Conservation (phyloP, 92 coral and sea anemone genomes). For the Bergia puertoricense region DNA sequence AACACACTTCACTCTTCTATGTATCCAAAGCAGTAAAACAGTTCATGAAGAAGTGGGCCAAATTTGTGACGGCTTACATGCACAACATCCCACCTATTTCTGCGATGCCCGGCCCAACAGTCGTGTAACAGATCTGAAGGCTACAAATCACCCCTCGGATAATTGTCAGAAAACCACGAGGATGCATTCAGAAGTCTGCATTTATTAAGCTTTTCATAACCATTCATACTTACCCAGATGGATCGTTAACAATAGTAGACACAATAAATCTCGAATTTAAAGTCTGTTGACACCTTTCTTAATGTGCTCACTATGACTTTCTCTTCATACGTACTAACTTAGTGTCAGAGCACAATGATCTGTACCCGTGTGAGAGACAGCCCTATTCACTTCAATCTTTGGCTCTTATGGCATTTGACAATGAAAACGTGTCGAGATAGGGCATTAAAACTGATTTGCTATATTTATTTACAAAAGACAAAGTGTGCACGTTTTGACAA, state of each 20-base stretch:
- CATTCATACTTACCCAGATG: slow-evolving; percentile 48
- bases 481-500: slow-evolving; percentile 39
- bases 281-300: slow-evolving; percentile 27
- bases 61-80: background rate
- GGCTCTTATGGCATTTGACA: slow-evolving; percentile 43
- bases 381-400: background rate
- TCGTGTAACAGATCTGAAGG: background rate
- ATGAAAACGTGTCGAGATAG: slow-evolving; percentile 45
- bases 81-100: background rate
- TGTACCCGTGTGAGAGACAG: slow-evolving; percentile 10
- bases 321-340: background rate
- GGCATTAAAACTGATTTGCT: slow-evolving; percentile 35
- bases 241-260: slow-evolving; percentile 28
- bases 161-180: slow-evolving; percentile 25
- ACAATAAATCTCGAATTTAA: slow-evolving; percentile 22
- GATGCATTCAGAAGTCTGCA: slow-evolving; percentile 29
- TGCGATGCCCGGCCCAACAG: background rate
- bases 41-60: background rate
- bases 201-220: slow-evolving; percentile 33
- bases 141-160: slow-evolving; percentile 1
- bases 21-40: background rate
- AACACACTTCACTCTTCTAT: slow-evolving; percentile 20
- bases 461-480: slow-evolving; percentile 45
- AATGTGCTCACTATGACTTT: slow-evolving; percentile 7
- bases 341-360: background rate